Percentiles rank a stretch among this genome's conserved stretches.
phyloP scores from a whole-genome alignment of 2,797 vertebrate genomes.

The Rhinatrema bivittatum region DNA sequence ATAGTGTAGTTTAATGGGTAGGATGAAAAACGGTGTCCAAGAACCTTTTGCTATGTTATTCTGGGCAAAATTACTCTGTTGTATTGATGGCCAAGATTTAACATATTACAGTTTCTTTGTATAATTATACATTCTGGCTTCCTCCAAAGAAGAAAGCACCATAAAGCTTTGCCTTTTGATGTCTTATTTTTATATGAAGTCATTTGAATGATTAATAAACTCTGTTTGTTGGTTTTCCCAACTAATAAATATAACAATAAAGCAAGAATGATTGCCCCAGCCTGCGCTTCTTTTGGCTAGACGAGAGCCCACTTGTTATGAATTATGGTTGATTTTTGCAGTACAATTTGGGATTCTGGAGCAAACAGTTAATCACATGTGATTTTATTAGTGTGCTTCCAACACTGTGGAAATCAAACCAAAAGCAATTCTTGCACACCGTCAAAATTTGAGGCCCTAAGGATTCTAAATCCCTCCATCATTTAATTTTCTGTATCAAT shows the following conservation, averaged over 20 bases:
- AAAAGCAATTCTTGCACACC: constrained; percentile 45
- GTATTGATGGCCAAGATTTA: no score
- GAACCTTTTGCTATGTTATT: not conserved
- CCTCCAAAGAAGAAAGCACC: no score
- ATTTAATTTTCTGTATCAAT: constrained; percentile 36
- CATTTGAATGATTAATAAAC: constrained; percentile 33
- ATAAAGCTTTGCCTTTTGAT: no score
- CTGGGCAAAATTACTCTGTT: no score
- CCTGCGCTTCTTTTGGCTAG: constrained; percentile 17
- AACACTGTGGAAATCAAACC: constrained; percentile 43
- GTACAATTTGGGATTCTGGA: constrained; percentile 46
- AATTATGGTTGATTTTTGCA: constrained; percentile 43
- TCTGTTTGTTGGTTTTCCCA: constrained; percentile 25
- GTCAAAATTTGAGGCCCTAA: constrained; percentile 33
- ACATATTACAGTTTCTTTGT: no score
- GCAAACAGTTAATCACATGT: constrained; percentile 44
- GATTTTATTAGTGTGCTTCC: no score
- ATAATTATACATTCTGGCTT: no score
- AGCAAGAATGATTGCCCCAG: constrained; percentile 17
- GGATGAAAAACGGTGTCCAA: not conserved
- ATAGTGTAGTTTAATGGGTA: no score
- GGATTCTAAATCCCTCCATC: constrained; percentile 52
- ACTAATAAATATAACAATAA: constrained; percentile 28
- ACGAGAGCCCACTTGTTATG: constrained; percentile 35
- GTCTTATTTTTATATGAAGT: constrained; percentile 27